Conservation (phyloP, 2,797 vertebrate species). For the Anolis apletophallus region DNA sequence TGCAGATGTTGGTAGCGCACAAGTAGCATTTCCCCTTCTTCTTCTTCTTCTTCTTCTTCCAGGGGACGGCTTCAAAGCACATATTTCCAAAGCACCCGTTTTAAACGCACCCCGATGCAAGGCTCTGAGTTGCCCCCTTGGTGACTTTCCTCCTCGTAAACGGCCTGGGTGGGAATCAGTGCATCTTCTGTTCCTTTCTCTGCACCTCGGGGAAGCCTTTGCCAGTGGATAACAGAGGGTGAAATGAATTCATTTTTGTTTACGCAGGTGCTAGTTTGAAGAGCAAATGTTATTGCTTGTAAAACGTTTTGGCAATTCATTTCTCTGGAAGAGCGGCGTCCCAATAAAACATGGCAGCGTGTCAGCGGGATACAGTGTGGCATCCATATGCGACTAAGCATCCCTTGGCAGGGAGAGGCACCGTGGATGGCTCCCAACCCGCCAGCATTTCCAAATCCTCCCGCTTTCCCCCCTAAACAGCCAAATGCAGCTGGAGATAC, state of each 20-base stretch:
- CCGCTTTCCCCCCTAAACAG: neutral
- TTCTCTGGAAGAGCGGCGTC: conserved; percentile 37
- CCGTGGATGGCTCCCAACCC: fast-evolving
- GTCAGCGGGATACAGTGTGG: fast-evolving
- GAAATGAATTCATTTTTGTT: conserved; percentile 13
- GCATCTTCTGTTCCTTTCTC: neutral
- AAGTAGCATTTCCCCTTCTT: neutral
- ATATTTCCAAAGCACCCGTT: neutral
- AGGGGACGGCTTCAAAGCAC: neutral
- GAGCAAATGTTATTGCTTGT: conserved; percentile 42
- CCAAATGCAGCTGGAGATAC: neutral
- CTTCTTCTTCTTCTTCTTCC: neutral
- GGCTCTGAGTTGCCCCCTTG: neutral
- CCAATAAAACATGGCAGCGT: neutral
- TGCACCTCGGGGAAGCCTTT: neutral
- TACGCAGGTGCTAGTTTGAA: conserved; percentile 48
- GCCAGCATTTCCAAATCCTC: neutral
- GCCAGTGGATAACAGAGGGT: neutral
- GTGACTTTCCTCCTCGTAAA: neutral
- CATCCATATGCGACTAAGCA: fast-evolving
- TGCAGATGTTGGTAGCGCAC: too few species aligned
- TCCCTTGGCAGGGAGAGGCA: neutral
- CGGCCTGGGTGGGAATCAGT: neutral
- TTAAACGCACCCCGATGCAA: neutral
- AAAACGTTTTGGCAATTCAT: conserved; percentile 19